phyloP scores from a whole-genome alignment of 2,113 vertebrate genomes.

The Meleagris gallopavo region DNA sequence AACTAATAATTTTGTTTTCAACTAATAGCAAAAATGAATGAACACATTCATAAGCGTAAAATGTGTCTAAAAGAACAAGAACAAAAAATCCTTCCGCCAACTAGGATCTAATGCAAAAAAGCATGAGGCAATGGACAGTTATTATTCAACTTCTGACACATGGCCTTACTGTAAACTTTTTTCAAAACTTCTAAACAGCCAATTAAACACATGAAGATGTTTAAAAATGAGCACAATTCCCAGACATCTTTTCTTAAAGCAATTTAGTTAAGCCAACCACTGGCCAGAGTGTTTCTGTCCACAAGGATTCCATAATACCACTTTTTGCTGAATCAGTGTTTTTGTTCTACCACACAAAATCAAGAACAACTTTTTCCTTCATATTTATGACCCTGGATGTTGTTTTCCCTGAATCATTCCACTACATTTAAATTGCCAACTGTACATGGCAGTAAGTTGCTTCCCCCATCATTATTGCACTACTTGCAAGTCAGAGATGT shows the following conservation, averaged over 20 bases:
- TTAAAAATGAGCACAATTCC: background rate
- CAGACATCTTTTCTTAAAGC: background rate
- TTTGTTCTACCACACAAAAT: background rate
- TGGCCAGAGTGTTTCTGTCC: background rate
- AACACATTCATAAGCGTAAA: background rate
- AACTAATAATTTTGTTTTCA: background rate
- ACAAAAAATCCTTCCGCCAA: background rate
- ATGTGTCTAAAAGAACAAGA: background rate
- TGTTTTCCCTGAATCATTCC: background rate
- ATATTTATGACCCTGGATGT: background rate
- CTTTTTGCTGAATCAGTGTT: constrained; percentile 16
- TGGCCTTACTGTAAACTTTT: background rate
- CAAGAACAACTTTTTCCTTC: background rate
- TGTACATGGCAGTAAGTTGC: background rate
- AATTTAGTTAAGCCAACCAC: constrained; percentile 1
- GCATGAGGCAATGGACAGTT: background rate
- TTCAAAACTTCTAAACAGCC: background rate
- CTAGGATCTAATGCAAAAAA: background rate
- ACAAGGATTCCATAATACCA: background rate
- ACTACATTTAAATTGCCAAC: background rate
- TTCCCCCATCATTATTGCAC: background rate
- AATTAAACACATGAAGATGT: background rate
- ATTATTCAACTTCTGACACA: background rate
- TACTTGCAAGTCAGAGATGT: background rate
- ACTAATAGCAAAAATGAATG: background rate